Evolutionary conservation across 2,113 vertebrate genomes (phyloP).

Genomic region (Dunckerocampus dactyliophorus): DNA sequence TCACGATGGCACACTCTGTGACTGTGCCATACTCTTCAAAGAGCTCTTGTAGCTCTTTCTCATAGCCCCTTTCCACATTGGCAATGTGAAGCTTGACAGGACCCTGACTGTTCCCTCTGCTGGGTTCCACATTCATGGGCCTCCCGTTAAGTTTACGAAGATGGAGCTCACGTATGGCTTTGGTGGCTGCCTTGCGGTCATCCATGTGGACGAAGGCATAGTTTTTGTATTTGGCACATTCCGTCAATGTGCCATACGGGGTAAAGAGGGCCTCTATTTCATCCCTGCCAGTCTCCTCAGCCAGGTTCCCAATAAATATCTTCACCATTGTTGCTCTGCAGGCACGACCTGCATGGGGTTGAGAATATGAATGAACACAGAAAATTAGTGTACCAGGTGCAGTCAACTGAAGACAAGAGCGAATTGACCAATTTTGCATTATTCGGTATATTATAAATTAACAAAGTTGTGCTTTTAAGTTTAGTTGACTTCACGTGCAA

Average conservation of each 20-base stretch:
- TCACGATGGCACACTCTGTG: slow-evolving; percentile 72
- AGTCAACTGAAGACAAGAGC: too few species aligned
- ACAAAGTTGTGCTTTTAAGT: too few species aligned
- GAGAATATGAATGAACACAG: not conserved
- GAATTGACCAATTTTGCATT: too few species aligned
- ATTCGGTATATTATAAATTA: too few species aligned
- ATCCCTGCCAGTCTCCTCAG: slow-evolving; percentile 67
- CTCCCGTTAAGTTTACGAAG: slow-evolving; percentile 69
- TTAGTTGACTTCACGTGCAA: not conserved
- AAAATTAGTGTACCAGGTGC: too few species aligned
- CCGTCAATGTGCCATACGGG: slow-evolving; percentile 71
- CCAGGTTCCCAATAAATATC: slow-evolving; percentile 79
- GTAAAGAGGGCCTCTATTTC: slow-evolving; percentile 73
- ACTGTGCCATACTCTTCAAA: slow-evolving; percentile 79
- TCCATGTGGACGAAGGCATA: slow-evolving; percentile 83
- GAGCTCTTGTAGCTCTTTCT: slow-evolving; percentile 68
- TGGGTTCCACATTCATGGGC: slow-evolving; percentile 78
- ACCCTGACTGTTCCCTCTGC: slow-evolving; percentile 70
- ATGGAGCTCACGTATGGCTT: slow-evolving; percentile 75
- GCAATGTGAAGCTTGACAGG: slow-evolving; percentile 76
- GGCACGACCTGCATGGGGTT: not conserved
- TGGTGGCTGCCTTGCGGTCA: slow-evolving; percentile 73
- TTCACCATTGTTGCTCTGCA: slow-evolving; percentile 70
- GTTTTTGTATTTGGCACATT: slow-evolving; percentile 79
- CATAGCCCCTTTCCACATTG: slow-evolving; percentile 72